Evolutionary conservation across 1,140 invertebrate species (phyloP).

Genomic region (Harpegnathos saltator): DNA sequence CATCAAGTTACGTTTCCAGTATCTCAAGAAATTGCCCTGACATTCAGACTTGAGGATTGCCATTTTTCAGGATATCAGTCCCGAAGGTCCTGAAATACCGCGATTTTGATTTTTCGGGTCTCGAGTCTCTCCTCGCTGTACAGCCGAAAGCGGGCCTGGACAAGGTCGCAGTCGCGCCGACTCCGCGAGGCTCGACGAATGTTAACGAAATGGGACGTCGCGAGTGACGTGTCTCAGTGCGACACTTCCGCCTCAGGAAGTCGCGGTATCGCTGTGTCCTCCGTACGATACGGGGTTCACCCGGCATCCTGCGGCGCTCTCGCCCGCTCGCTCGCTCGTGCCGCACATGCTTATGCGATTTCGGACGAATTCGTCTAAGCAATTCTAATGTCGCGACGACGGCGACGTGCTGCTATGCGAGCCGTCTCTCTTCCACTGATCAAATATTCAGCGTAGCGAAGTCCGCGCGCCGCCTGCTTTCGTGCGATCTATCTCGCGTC

Average conservation of each 20-base stretch:
- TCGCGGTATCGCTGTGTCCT: conserved; percentile 47
- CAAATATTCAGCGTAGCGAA: conserved; percentile 65
- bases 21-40: too few species aligned
- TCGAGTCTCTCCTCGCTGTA: too few species aligned
- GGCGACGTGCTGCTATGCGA: conserved; percentile 64
- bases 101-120: too few species aligned
- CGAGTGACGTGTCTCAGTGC: too few species aligned
- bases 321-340: conserved; percentile 57
- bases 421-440: conserved; percentile 64
- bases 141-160: too few species aligned
- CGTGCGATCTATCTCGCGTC: conserved; percentile 44
- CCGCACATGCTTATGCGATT: conserved; percentile 59
- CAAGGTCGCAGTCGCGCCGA: not conserved
- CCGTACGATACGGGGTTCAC: too few species aligned
- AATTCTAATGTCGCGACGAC: conserved; percentile 66
- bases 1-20: too few species aligned
- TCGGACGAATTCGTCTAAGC: conserved; percentile 39
- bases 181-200: conserved; percentile 55
- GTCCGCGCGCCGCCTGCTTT: conserved; percentile 20
- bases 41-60: too few species aligned
- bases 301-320: conserved; percentile 50
- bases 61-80: too few species aligned
- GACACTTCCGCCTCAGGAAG: conserved; percentile 41
- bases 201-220: conserved; percentile 49
- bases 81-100: too few species aligned